Percentiles rank a stretch among this genome's conserved stretches.
Evolutionary conservation across 2,888 invertebrate genomes (phyloP).

Genomic region (Macrostomum cliftonense): DNA sequence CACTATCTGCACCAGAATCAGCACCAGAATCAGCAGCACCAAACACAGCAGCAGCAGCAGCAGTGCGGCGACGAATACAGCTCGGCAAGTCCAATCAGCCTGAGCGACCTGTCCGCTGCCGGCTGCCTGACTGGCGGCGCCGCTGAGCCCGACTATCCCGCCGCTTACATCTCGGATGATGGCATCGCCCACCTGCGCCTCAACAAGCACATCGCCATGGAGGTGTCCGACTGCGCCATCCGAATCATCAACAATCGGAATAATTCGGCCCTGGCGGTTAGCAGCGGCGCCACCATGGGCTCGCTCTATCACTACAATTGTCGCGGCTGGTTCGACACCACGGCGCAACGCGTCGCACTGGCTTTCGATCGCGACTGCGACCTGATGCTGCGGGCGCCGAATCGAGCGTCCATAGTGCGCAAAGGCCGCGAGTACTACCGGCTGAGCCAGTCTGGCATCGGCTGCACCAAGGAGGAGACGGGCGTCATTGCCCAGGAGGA

Average conservation of each 20-base stretch:
- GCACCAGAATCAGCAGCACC: no score
- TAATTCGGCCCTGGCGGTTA: slow-evolving; percentile 9
- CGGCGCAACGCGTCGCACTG: slow-evolving; percentile 8
- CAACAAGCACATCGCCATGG: slow-evolving; percentile 9
- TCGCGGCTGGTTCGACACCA: slow-evolving; percentile 9
- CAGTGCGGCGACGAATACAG: no score
- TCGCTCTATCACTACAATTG: slow-evolving; percentile 10
- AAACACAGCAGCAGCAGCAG: no score
- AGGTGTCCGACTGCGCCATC: slow-evolving; percentile 9
- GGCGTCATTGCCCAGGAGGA: no score
- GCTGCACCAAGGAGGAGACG: no score
- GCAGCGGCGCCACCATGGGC: slow-evolving; percentile 9
- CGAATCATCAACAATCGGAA: slow-evolving; percentile 9
- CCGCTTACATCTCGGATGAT: slow-evolving; percentile 10
- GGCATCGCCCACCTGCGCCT: slow-evolving; percentile 9
- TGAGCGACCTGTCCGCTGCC: no score
- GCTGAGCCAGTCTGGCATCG: background rate
- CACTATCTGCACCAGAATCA: no score
- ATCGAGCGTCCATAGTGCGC: slow-evolving; percentile 5
- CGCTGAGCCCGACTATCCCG: background rate
- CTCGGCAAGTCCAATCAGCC: no score
- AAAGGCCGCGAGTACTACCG: slow-evolving; percentile 12
- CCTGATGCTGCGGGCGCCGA: slow-evolving; percentile 6
- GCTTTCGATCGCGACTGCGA: slow-evolving; percentile 10
- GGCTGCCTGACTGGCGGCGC: no score